Conservation (phyloP, 2,888 invertebrate species). For the Mechanitis messenoides region DNA sequence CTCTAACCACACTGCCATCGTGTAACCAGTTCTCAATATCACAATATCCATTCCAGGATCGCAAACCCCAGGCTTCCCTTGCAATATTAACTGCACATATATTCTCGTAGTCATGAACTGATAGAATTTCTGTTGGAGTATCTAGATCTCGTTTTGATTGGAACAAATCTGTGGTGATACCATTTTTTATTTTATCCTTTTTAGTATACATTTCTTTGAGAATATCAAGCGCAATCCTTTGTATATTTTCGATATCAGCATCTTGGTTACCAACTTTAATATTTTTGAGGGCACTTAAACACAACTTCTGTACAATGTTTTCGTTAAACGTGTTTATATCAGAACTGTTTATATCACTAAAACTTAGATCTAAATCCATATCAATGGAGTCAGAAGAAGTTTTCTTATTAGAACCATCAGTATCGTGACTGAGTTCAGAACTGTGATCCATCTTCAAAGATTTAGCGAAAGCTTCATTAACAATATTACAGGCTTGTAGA, state of each 20-base stretch:
- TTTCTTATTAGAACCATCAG: conserved; percentile 69
- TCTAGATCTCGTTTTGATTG: conserved; percentile 68
- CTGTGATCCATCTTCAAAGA: conserved; percentile 57
- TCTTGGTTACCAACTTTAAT: conserved; percentile 75
- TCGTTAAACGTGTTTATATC: conserved; percentile 75
- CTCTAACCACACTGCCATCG: conserved; percentile 78
- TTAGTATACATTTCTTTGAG: conserved; percentile 73
- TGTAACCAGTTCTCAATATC: conserved; percentile 80
- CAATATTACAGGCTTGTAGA: conserved; percentile 52
- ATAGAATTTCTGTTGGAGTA: conserved; percentile 76
- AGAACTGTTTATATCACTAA: conserved; percentile 74
- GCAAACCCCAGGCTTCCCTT: conserved; percentile 79
- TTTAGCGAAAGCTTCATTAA: conserved; percentile 57
- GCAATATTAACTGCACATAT: conserved; percentile 80
- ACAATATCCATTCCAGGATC: conserved; percentile 80
- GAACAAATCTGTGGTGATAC: conserved; percentile 47
- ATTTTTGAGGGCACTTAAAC: conserved; percentile 71
- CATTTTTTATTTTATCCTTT: conserved; percentile 64
- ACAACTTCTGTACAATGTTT: conserved; percentile 73
- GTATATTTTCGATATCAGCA: conserved; percentile 73
- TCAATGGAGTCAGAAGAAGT: conserved; percentile 73
- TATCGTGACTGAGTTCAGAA: conserved; percentile 67
- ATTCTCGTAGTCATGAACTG: conserved; percentile 81
- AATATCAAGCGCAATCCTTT: conserved; percentile 72
- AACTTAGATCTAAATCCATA: conserved; percentile 73